Conservation (phyloP, 2,797 vertebrate species). For the Geotrypetes seraphini region DNA sequence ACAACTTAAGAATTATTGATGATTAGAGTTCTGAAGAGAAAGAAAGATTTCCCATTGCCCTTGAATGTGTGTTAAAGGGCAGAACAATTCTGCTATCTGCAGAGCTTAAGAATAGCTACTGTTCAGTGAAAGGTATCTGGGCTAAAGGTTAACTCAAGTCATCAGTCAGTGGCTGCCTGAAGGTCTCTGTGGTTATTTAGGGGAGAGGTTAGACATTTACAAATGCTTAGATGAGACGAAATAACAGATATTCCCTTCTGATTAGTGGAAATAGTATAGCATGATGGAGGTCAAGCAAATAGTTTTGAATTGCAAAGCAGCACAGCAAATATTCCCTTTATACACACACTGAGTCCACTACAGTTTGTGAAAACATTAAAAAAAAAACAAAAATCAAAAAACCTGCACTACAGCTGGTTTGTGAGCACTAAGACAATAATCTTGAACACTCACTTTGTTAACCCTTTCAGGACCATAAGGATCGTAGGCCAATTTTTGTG, state of each 20-base stretch:
- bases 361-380: too few species aligned
- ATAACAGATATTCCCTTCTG: conserved; percentile 7
- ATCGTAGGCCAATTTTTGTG: too few species aligned
- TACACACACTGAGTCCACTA: neutral
- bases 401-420: too few species aligned
- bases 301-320: neutral
- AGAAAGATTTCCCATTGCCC: too few species aligned
- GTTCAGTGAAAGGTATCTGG: conserved; percentile 23
- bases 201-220: conserved; percentile 40
- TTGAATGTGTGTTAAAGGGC: too few species aligned
- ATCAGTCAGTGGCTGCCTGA: conserved; percentile 20
- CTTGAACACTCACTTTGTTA: too few species aligned
- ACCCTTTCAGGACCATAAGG: too few species aligned
- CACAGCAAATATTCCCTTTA: conserved; percentile 18
- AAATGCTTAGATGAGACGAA: conserved; percentile 12
- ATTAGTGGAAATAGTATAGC: conserved; percentile 9
- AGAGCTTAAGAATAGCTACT: neutral
- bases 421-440: too few species aligned
- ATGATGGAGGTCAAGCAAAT: conserved; percentile 9
- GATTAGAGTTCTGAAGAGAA: too few species aligned
- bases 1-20: too few species aligned
- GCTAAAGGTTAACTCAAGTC: conserved; percentile 52
- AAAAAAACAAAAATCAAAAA: too few species aligned
- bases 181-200: conserved; percentile 28
- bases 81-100: too few species aligned